These are phyloP conservation scores for Lepus townsendii DNA, from an alignment of 2,797 vertebrate genomes.

Conservation along the genomic window DNA sequence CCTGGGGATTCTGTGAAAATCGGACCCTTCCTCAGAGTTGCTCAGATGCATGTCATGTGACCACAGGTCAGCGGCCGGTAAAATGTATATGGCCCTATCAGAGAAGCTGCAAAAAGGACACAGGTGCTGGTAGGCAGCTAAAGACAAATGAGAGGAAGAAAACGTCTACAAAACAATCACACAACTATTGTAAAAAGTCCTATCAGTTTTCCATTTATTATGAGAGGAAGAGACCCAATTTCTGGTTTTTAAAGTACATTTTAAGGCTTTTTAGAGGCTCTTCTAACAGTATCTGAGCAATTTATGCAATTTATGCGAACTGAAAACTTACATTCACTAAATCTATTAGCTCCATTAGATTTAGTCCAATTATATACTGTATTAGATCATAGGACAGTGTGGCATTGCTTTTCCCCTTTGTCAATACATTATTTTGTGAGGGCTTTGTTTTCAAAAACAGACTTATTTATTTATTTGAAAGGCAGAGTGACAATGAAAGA, in stretches of 20 bases:
- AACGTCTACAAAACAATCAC: neutral
- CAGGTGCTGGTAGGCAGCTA: neutral
- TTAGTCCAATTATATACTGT: neutral
- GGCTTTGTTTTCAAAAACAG: no score
- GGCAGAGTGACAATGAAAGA: no score
- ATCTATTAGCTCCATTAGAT: neutral
- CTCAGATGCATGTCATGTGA: neutral
- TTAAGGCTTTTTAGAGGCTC: slow-evolving; percentile 22
- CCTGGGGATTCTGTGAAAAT: neutral
- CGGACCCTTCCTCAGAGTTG: neutral
- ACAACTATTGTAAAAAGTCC: neutral
- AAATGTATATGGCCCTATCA: neutral
- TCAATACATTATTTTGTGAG: neutral
- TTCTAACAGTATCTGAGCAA: neutral
- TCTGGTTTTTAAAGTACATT: neutral
- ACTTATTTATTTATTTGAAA: no score
- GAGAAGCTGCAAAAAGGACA: neutral
- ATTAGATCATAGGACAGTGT: neutral
- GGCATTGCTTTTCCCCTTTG: neutral
- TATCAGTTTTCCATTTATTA: neutral
- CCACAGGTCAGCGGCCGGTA: neutral
- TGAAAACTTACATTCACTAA: neutral
- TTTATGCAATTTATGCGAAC: neutral
- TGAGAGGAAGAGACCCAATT: neutral
- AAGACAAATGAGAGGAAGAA: neutral